Percentiles rank a stretch among this genome's conserved stretches.
Conservation (phyloP, 2,888 invertebrate genomes). For the Tetragonisca angustula region DNA sequence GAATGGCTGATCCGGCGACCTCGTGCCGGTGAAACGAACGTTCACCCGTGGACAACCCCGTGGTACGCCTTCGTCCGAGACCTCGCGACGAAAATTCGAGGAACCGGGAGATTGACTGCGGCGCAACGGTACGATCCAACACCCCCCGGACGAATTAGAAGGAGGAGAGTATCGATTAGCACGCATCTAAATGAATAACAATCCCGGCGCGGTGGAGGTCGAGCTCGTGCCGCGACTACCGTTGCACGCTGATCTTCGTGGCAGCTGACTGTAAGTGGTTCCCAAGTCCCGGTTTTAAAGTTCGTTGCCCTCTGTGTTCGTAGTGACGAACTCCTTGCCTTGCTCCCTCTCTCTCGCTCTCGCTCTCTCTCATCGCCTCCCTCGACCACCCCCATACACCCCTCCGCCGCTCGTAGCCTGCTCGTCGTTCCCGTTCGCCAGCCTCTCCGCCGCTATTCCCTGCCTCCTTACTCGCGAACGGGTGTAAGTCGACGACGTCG, state of each 20-base stretch:
- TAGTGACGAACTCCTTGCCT: constrained; percentile 23
- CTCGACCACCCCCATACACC: not conserved
- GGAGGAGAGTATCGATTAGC: constrained; percentile 65
- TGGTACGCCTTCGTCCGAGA: not conserved
- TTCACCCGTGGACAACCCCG: not conserved
- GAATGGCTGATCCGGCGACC: constrained; percentile 14
- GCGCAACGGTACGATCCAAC: not conserved
- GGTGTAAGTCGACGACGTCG: constrained; percentile 46
- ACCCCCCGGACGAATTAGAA: constrained; percentile 57
- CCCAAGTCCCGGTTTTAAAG: constrained; percentile 40
- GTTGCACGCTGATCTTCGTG: constrained; percentile 75
- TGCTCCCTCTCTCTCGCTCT: not conserved
- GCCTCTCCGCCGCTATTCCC: constrained; percentile 5
- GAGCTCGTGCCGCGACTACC: constrained; percentile 80
- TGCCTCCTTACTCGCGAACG: constrained; percentile 32
- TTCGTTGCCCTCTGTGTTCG: constrained; percentile 49
- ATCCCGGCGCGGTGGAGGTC: constrained; percentile 80
- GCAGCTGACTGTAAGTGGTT: constrained; percentile 82
- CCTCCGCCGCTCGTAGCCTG: not conserved
- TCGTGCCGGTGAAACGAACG: constrained; percentile 46
- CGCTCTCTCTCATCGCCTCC: not conserved
- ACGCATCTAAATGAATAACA: constrained; percentile 80
- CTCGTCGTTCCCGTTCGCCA: constrained; percentile 4
- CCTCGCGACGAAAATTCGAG: not conserved
- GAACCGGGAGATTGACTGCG: not conserved